Conservation (phyloP, 30 jellyfish, hydroid and myxozoan genomes). For the Morbakka virulenta region DNA sequence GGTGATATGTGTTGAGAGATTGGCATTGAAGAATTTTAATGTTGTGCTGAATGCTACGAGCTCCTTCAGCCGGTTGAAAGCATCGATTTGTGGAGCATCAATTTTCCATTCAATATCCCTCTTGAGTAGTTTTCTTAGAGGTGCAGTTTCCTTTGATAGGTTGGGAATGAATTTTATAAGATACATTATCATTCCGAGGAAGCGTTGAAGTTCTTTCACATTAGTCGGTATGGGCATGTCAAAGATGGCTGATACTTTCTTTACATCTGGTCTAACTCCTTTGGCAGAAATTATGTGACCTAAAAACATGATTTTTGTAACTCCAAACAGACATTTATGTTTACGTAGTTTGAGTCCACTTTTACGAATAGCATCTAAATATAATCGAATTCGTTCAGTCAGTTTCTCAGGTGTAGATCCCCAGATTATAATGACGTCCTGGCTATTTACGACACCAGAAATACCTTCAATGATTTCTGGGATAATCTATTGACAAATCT, state of each 20-base stretch:
- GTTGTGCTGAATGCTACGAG: conserved; percentile 41
- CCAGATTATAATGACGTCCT: conserved; percentile 56
- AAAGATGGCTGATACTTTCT: conserved; percentile 40
- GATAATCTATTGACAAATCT: conserved; percentile 25
- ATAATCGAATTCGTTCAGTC: background rate
- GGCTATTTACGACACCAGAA: conserved; percentile 34
- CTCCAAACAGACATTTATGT: conserved; percentile 42
- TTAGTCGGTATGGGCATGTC: conserved; percentile 59
- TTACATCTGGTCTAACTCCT: conserved; percentile 57
- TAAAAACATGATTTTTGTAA: conserved; percentile 20
- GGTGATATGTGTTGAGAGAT: conserved; percentile 35
- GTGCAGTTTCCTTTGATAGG: conserved; percentile 60
- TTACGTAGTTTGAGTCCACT: conserved; percentile 32
- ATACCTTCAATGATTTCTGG: conserved; percentile 29
- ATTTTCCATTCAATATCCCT: conserved; percentile 11
- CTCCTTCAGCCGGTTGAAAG: conserved; percentile 20
- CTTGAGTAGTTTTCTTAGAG: conserved; percentile 47
- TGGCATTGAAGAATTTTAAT: conserved; percentile 44
- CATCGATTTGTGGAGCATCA: conserved; percentile 37
- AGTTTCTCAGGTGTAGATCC: conserved; percentile 34
- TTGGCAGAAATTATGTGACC: conserved; percentile 56
- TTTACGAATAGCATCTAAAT: no score
- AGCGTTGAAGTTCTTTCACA: conserved; percentile 43
- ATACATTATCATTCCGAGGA: conserved; percentile 55
- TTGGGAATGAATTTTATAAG: conserved; percentile 37